Evolutionary conservation across 2,113 vertebrate genomes (phyloP).

Genomic region (Nibea coibor): DNA sequence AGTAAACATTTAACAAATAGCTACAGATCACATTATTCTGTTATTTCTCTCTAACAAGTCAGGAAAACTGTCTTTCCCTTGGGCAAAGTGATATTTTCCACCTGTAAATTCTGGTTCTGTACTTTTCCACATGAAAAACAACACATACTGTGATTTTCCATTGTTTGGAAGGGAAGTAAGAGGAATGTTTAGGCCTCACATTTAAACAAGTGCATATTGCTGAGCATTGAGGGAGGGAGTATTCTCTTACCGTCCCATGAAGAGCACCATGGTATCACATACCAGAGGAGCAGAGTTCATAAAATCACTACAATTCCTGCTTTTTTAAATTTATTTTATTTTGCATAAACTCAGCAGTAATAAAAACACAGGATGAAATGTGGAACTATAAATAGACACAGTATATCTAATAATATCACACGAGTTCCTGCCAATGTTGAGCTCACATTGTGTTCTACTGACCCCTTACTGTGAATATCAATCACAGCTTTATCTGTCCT

Average conservation of each 20-base stretch:
- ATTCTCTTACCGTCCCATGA: conserved; percentile 22
- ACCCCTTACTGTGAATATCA: conserved; percentile 52
- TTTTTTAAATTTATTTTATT: neutral
- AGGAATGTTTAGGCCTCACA: conserved; percentile 52
- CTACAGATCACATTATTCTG: neutral
- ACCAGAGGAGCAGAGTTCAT: conserved; percentile 43
- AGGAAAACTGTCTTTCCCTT: conserved; percentile 7
- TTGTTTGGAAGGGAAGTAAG: conserved; percentile 40
- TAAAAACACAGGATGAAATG: conserved; percentile 36
- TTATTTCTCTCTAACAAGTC: conserved; percentile 1
- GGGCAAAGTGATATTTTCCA: conserved; percentile 48
- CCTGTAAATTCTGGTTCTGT: conserved; percentile 34
- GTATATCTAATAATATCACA: conserved; percentile 62
- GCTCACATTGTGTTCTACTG: conserved; percentile 51
- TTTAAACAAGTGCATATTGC: conserved; percentile 21
- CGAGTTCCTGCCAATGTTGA: conserved; percentile 44
- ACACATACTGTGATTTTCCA: conserved; percentile 22
- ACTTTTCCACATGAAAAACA: conserved; percentile 47
- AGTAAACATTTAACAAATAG: neutral
- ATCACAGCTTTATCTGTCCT: conserved; percentile 10
- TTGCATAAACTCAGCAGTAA: conserved; percentile 19
- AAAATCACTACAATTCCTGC: conserved; percentile 20
- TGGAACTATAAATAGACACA: conserved; percentile 65
- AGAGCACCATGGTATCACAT: conserved; percentile 20
- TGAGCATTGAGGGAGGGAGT: neutral